Percentiles rank a stretch among this genome's conserved stretches.
phyloP scores from a whole-genome alignment of 2,113 vertebrate genomes.

The Seriola dumerili region DNA sequence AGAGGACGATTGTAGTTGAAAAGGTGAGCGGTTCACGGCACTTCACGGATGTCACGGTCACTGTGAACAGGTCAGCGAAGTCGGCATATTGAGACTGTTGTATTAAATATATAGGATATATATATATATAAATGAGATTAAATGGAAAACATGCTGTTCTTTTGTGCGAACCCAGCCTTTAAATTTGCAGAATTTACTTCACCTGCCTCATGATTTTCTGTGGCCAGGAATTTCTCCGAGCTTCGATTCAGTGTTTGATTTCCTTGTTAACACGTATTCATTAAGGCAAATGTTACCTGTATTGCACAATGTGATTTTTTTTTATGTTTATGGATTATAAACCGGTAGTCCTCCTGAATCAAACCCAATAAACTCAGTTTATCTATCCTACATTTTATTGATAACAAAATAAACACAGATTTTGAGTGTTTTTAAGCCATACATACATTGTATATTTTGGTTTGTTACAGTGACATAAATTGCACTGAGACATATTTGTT shows the following conservation, averaged over 20 bases:
- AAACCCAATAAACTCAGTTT: background rate
- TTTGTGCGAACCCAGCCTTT: background rate
- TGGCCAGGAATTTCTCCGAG: background rate
- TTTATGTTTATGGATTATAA: background rate
- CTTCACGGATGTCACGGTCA: background rate
- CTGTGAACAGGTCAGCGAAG: background rate
- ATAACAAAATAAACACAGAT: background rate
- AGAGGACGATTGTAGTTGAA: slow-evolving; percentile 26
- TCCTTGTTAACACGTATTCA: background rate
- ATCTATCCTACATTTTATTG: background rate
- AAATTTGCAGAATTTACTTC: background rate
- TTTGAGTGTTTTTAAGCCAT: background rate
- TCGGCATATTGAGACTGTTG: background rate
- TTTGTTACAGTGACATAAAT: background rate
- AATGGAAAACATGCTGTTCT: background rate
- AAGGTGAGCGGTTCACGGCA: slow-evolving; percentile 51
- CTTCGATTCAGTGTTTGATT: background rate
- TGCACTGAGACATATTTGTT: background rate
- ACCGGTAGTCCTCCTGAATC: background rate
- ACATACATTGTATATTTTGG: background rate
- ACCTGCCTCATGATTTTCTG: slow-evolving; percentile 2
- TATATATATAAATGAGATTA: too few species aligned
- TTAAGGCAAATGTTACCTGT: background rate
- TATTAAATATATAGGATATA: too few species aligned
- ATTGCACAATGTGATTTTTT: background rate